Base-by-base conservation (phyloP, 1,140 invertebrate genomes). In the Heliconius hermathena region DNA sequence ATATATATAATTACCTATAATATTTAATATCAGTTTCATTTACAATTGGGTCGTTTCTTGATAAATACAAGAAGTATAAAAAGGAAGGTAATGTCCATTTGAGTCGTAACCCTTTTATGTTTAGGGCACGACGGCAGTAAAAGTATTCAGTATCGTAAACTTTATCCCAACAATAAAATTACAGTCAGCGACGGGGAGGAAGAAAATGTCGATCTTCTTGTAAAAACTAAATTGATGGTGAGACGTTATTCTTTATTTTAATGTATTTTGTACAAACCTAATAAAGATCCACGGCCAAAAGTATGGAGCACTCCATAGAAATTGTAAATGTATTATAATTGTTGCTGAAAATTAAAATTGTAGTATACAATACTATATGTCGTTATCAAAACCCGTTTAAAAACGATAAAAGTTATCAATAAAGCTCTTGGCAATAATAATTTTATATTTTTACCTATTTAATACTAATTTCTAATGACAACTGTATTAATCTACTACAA, bases 91-190 rank as follows among this genome's bases (percentile, higher is more conserved):
- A 77, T 77, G 76, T 71, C 76, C 76, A 46, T 77, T 46, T n/a
- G 46, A 77, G 54, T 72, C 75, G 75, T 80, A 80, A 80, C 79
- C 79, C 79, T 75, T 80, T 80, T 80, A 80, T 76, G 79, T 80
- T 80, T 73, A 80, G 74, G 41, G 71, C 79, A 71, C 79, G 75
- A 72, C 74, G 71, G 79, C 54, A 49, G 79, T 76, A 80, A 80
- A 80, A 80, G 74, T 80, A 80, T 80, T 76, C 79, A 73, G 75
- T 76, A 74, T 80, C 79, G 79, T 80, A 80, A 76, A 80, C 49
- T 76, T 72, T 76, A 76, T 76, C 79, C 74, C 20, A 76, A 76
- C 74, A 80, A 76, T 80, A 80, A 80, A 80, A 76, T 71, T 77
- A 77, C 70, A 77, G n/a, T 49, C 74, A 73, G 79, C 74, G 22